Base-by-base conservation (phyloP, 2,797 vertebrate genomes). In the Macroramphosus scolopax region DNA sequence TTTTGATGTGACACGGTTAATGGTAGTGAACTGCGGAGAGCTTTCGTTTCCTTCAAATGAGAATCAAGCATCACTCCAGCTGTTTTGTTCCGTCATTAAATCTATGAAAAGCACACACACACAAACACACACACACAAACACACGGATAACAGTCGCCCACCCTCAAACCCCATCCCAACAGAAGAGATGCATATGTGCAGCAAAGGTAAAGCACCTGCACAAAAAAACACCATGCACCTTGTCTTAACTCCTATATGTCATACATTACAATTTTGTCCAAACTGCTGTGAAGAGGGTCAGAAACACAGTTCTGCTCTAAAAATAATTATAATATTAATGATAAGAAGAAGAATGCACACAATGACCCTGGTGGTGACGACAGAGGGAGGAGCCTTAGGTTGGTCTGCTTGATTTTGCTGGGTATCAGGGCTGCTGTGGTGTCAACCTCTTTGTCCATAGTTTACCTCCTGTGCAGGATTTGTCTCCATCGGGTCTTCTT, bases 401-500 rank as follows among this genome's bases (percentile, higher is more conserved):
- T 22, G 71, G 65, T 75, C 68, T 59, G 63, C 37, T 54, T 37
- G 51, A 56, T 47, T 46, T 64, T 49, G 31, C 34, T 20, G 40
- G 49, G 39, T 58, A 40, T 26, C 5, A 14, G 5, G 7, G 40
- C 44, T 61, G 50, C 43, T 17, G 43, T 16, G 28, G 15, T 1
- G 31, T 85, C 81, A 84, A 44, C 83, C 79, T 72, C 81, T 69
- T 24, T 83, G 78, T 60, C 72, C 77, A 9, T 56, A 72, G 84
- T 94, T 93, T 87, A 94, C 92, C 90, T 94, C 82, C 50, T 72
- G 85, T 17, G 73, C 86, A 0, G 64, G 53, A 68, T 93, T 94
- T 1, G 92, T 94, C 78, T 98, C 96, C 96, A 98, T 98, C 63
- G 93, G 93, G 83, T 96, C 94, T 55, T 98, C 94, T 85, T 93